A percentile compares a stretch with the other conserved stretches of the same genome.
Evolutionary conservation across 2,113 vertebrate species (phyloP).

Genomic region (Potamarius usumacintae): DNA sequence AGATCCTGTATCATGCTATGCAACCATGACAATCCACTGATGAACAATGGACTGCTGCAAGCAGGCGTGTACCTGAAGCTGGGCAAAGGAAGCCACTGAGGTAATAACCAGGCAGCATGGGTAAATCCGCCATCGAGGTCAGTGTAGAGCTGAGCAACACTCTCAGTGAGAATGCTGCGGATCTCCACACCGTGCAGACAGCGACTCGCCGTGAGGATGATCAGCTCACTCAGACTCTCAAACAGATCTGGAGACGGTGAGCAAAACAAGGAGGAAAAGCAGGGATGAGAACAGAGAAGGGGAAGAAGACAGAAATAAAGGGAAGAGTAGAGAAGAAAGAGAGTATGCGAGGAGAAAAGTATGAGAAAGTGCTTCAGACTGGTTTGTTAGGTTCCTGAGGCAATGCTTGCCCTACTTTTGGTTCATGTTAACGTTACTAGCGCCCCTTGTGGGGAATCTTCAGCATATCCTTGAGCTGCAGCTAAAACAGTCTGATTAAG

Average conservation of each 20-base stretch:
- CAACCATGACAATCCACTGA: neutral
- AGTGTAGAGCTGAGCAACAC: slow-evolving; percentile 89
- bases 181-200: slow-evolving; percentile 95
- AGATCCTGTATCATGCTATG: neutral
- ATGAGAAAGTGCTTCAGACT: neutral
- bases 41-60: neutral
- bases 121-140: slow-evolving; percentile 95
- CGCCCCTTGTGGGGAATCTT: neutral
- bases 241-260: slow-evolving; percentile 81
- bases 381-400: neutral
- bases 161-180: slow-evolving; percentile 81
- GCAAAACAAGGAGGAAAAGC: neutral
- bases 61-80: slow-evolving; percentile 86
- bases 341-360: neutral
- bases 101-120: slow-evolving; percentile 92
- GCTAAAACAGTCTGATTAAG: neutral
- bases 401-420: neutral
- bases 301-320: neutral
- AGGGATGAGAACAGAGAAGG: slow-evolving; percentile 53
- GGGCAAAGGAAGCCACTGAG: slow-evolving; percentile 91
- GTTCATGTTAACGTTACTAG: neutral
- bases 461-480: neutral
- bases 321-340: neutral
- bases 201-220: slow-evolving; percentile 94
- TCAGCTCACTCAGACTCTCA: slow-evolving; percentile 91